phyloP scores from a whole-genome alignment of 1,140 invertebrate genomes.

The Pachyrhynchus sulphureomaculatus region DNA sequence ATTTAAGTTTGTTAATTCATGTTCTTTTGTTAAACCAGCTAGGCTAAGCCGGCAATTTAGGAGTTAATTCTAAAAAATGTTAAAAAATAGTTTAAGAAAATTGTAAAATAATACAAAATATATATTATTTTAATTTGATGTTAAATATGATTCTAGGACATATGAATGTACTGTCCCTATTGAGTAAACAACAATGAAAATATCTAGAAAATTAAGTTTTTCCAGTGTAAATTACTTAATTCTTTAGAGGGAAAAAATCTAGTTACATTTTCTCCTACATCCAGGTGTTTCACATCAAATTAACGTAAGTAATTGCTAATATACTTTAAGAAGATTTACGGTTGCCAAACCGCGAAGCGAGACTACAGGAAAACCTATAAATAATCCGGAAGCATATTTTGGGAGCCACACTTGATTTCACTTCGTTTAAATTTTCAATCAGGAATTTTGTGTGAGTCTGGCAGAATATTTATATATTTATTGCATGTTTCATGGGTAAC shows the following conservation, averaged over 20 bases:
- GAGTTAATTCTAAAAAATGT: too few species aligned
- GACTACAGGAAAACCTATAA: conserved; percentile 38
- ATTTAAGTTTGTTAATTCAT: too few species aligned
- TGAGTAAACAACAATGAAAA: too few species aligned
- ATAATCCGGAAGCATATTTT: conserved; percentile 31
- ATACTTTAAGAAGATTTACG: conserved; percentile 48
- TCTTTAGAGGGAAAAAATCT: background rate
- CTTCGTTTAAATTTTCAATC: conserved; percentile 39
- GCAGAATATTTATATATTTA: conserved; percentile 22
- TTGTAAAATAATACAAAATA: too few species aligned
- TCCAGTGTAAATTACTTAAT: too few species aligned
- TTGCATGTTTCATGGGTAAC: background rate
- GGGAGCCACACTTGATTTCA: conserved; percentile 41
- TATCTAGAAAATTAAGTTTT: too few species aligned
- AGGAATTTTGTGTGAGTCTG: conserved; percentile 9
- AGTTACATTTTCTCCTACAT: background rate
- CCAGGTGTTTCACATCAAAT: conserved; percentile 44
- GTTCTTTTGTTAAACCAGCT: too few species aligned
- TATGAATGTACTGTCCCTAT: too few species aligned
- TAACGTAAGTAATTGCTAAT: conserved; percentile 51
- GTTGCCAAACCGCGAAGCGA: conserved; percentile 42
- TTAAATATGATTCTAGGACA: too few species aligned
- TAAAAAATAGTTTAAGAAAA: too few species aligned
- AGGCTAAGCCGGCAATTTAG: too few species aligned
- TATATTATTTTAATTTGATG: too few species aligned